Evolutionary conservation across 2,113 vertebrate genomes (phyloP).

Genomic region (Tonatia bakeri): DNA sequence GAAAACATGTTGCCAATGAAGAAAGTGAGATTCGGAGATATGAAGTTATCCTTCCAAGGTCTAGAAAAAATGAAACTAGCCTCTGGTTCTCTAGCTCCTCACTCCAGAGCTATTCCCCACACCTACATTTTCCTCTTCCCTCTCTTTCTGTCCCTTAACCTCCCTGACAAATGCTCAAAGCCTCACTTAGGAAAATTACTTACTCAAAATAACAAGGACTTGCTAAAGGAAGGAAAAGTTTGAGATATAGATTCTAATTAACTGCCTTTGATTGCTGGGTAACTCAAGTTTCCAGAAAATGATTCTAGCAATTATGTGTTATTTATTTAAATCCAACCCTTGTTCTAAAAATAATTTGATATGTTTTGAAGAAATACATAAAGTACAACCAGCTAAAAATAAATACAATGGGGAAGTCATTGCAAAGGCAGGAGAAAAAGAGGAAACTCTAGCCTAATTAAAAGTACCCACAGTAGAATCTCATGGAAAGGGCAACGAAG

Average conservation of each 20-base stretch:
- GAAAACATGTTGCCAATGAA: background rate
- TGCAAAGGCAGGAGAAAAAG: background rate
- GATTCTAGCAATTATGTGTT: background rate
- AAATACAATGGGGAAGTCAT: background rate
- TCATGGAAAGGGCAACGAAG: background rate
- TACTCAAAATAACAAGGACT: background rate
- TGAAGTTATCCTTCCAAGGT: background rate
- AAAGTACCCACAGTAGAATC: background rate
- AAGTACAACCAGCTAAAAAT: slow-evolving; percentile 16
- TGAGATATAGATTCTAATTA: slow-evolving; percentile 22
- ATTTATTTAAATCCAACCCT: slow-evolving; percentile 24
- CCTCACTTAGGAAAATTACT: background rate
- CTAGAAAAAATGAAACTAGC: background rate
- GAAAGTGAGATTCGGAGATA: background rate
- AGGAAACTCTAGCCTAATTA: background rate
- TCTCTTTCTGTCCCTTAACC: background rate
- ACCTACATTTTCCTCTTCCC: background rate
- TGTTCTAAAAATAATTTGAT: slow-evolving; percentile 41
- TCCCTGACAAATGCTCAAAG: background rate
- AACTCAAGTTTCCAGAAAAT: slow-evolving; percentile 11
- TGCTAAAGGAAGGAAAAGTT: background rate
- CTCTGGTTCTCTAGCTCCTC: accelerated
- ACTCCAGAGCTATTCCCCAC: background rate
- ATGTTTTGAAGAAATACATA: background rate
- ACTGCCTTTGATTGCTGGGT: background rate